Percentiles rank a stretch among this genome's conserved stretches.
phyloP scores from a whole-genome alignment of 1,140 invertebrate genomes.

The Heliothis virescens region DNA sequence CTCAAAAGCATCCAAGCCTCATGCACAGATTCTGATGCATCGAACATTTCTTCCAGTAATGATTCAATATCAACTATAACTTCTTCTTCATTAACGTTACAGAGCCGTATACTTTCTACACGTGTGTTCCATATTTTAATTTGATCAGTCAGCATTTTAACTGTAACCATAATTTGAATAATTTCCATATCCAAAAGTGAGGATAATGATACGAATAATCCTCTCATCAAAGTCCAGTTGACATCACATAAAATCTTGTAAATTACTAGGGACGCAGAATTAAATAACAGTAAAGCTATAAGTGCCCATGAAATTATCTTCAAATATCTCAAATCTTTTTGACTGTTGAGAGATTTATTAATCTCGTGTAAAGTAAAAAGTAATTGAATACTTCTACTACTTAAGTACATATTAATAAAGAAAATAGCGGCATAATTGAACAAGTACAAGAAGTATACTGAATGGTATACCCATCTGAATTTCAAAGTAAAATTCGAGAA shows the following conservation, averaged over 20 bases:
- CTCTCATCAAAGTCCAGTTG: constrained; percentile 8
- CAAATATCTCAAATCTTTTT: neutral
- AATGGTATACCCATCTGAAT: neutral
- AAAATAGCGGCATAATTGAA: neutral
- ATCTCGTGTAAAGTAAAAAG: neutral
- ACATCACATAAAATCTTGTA: neutral
- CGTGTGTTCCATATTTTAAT: neutral
- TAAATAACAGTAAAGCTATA: neutral
- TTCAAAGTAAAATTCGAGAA: neutral
- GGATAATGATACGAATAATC: neutral
- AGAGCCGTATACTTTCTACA: neutral
- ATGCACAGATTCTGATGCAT: neutral
- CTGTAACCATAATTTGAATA: neutral
- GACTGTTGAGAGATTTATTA: neutral
- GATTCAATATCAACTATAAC: neutral
- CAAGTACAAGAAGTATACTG: neutral
- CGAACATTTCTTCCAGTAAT: neutral
- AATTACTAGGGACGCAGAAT: neutral
- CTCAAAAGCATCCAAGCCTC: constrained; percentile 18
- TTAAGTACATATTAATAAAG: constrained; percentile 3
- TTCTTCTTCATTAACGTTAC: neutral
- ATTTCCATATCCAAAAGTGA: neutral
- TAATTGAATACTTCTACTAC: neutral
- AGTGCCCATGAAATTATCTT: neutral
- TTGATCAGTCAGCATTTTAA: neutral